Evolutionary conservation across 2,113 vertebrate species (phyloP).

Genomic region (Chaetodon trifascialis): DNA sequence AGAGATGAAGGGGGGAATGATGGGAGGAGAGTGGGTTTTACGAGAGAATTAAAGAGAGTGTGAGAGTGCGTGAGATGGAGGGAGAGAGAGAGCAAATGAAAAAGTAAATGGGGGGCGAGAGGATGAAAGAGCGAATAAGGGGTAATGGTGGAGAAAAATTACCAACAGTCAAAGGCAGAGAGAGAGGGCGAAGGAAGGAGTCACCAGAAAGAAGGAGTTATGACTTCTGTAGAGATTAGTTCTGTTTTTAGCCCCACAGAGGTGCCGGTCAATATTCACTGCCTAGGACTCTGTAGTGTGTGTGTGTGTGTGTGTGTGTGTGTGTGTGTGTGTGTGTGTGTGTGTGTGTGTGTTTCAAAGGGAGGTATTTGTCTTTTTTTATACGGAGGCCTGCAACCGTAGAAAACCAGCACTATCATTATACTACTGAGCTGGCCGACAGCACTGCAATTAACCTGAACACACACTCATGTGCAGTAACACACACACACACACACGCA

Average conservation of each 20-base stretch:
- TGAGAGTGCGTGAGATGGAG: background rate
- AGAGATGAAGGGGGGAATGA: conserved; percentile 6
- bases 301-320: conserved; percentile 28
- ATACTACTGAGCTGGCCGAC: conserved; percentile 71
- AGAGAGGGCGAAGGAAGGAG: conserved; percentile 56
- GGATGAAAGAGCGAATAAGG: conserved; percentile 61
- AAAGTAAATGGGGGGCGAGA: conserved; percentile 62
- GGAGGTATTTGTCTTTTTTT: conserved; percentile 54
- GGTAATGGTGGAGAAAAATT: conserved; percentile 77
- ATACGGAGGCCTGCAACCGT: conserved; percentile 50
- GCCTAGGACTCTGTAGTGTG: conserved; percentile 37
- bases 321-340: background rate
- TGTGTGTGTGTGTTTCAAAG: conserved; percentile 32
- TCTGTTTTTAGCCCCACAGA: conserved; percentile 82
- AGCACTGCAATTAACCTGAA: conserved; percentile 80
- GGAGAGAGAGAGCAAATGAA: conserved; percentile 51
- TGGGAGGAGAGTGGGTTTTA: conserved; percentile 48
- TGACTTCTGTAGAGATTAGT: conserved; percentile 77
- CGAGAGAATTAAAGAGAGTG: conserved; percentile 7
- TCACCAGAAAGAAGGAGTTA: conserved; percentile 75
- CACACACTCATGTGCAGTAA: conserved; percentile 16
- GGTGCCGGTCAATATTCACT: conserved; percentile 82
- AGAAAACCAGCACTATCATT: conserved; percentile 76
- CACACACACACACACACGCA: conserved; percentile 27
- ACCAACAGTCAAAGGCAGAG: conserved; percentile 61